Evolutionary conservation across 2,113 vertebrate genomes (phyloP), one percentile per base, ranked within the genome.

Genomic region (Zosterops japonicus): DNA sequence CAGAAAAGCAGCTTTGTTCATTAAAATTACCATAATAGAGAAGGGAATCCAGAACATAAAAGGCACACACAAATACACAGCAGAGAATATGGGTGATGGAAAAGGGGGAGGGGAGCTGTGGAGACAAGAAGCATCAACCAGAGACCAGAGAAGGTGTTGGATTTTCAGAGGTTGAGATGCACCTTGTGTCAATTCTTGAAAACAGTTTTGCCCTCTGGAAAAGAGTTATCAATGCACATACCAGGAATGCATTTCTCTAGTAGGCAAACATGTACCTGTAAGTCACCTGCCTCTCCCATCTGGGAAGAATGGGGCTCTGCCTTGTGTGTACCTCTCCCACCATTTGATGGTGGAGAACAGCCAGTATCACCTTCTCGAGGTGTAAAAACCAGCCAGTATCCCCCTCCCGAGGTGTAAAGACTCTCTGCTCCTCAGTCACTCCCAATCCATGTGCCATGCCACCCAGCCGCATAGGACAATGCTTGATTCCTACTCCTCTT

Each of bases 391-490:
- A 42, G 35, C 14, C 49, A 27, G 7, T 36, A 36, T 21, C 36
- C 55, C 14, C 53, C 44, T 41, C 21, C 36, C 44, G 21, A 46
- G 18, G 23, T 12, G 10, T 21, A 86, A 50, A 55, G 83, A 3
- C 2, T 21, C 7, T 22, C 16, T 57, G 14, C 16, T 55, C 27
- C 14, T 60, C 64, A 47, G 67, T 21, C 29, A 41, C 41, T 64
- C 31, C 6, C 50, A 19, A 15, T 5, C 16, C 8, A 23, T 1
- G 4, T 5, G 19, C 21, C 61, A 20, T 0, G 11, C 47, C 19
- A 14, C 61, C 35, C 67, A 80, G 41, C 14, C 25, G 78, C 17
- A 9, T 15, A 50, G 3, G 46, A 11, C 29, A n/a, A 29, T 4
- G 8, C 36, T 63, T 6, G 12, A 61, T 31, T 82, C 49, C 39